phyloP scores from a whole-genome alignment of 2,113 vertebrate genomes.

The Chaetura pelagica region DNA sequence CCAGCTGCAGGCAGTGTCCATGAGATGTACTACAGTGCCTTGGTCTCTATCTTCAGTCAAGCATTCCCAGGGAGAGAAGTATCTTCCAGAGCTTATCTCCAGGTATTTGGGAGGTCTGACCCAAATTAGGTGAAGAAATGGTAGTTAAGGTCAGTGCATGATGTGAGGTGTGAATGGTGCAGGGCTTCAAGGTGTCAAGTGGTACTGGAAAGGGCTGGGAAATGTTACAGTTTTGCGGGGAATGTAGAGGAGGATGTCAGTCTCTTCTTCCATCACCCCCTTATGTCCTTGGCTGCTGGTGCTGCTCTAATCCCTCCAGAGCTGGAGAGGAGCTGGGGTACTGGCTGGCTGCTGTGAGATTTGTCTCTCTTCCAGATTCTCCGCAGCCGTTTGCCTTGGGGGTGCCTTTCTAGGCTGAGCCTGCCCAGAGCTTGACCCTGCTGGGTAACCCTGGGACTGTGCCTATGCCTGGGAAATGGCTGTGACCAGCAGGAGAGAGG shows the following conservation, averaged over 20 bases:
- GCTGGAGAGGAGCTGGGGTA: not conserved
- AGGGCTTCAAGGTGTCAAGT: not conserved
- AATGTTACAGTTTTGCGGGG: not conserved
- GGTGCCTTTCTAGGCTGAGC: accelerated
- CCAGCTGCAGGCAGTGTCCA: not conserved
- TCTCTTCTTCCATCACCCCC: not conserved
- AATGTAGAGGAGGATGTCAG: not conserved
- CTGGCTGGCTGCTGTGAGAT: not conserved
- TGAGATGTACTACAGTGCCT: not conserved
- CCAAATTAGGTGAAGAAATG: not conserved
- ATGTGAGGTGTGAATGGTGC: not conserved
- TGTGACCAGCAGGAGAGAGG: not conserved
- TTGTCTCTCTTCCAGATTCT: not conserved
- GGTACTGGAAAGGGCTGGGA: not conserved
- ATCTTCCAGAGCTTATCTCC: not conserved
- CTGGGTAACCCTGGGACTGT: not conserved
- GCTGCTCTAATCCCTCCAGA: not conserved
- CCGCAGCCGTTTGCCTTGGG: accelerated
- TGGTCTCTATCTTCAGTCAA: not conserved
- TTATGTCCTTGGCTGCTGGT: not conserved
- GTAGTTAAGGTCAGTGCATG: not conserved
- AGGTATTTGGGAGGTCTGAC: not conserved
- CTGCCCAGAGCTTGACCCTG: not conserved
- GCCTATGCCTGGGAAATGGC: not conserved
- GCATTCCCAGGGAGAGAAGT: not conserved